These are phyloP conservation scores for Lipotes vexillifer DNA, from an alignment of 2,113 vertebrate genomes.

Conservation along the genomic window DNA sequence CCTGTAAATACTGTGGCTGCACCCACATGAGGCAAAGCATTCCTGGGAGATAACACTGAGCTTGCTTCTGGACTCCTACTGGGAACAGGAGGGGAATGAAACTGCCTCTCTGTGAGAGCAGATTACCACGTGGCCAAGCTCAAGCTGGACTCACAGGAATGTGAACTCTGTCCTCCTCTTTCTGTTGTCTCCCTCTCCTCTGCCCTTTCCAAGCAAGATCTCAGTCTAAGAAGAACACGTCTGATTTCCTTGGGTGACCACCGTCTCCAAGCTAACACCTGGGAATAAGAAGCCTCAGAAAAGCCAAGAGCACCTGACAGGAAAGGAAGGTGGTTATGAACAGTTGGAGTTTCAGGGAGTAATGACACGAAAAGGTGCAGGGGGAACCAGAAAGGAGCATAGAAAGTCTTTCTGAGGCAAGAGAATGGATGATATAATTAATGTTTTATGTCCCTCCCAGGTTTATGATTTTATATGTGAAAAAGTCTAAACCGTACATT, in stretches of 20 bases:
- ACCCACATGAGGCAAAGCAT: background rate
- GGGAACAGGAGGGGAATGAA: background rate
- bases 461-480: no score
- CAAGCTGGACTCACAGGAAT: background rate
- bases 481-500: no score
- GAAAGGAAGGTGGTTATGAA: no score
- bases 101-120: background rate
- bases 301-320: no score
- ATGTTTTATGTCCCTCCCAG: no score
- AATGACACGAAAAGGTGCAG: no score
- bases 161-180: background rate
- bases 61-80: background rate
- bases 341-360: no score
- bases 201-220: background rate
- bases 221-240: background rate
- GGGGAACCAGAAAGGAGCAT: no score
- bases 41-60: background rate
- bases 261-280: background rate
- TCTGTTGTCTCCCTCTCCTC: background rate
- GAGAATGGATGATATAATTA: no score
- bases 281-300: no score
- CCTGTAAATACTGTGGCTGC: background rate
- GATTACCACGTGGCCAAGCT: background rate
- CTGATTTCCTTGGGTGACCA: background rate
- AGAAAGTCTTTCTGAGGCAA: no score